Evolutionary conservation across 2,888 invertebrate genomes (phyloP), one percentile per base, ranked within the genome.

Genomic region (Rotaria magnacalcarata): DNA sequence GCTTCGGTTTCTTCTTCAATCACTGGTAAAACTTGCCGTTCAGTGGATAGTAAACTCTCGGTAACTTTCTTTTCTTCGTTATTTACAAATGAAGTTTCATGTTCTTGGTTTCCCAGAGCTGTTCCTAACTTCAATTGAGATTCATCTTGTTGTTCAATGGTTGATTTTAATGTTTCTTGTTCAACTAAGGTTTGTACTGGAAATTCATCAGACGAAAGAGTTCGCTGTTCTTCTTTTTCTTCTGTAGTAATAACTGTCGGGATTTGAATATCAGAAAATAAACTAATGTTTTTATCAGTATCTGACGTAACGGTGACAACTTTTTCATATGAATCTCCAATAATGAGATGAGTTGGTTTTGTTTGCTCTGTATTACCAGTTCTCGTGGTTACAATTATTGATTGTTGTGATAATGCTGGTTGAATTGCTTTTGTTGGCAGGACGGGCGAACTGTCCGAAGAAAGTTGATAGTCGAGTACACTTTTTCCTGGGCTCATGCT

Each of bases 401-500:
- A 7, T 24, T 43, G 24, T 43, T 80, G 11, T 7, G 47, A 4
- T 47, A 8, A 10, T 80, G n/a, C 34, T 3, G 0, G 2, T n/a
- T n/a, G 8, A 80, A n/a, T 24, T 47, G 0, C 11, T 47, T 47
- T 43, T 24, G 21, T 21, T 47, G 24, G 43, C 11, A n/a, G 3
- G 4, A 14, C 34, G 2, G 47, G 80, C 47, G 80, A 80, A 19
- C 47, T 47, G 19, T 80, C 80, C 0, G 80, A 80, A n/a, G 80
- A 80, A 47, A 47, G 7, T 47, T 43, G 11, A n/a, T 80, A 80
- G n/a, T 80, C 80, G 2, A 47, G 80, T n/a, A 80, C 43, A 80
- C 47, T 80, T 80, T 80, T 80, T 24, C 47, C 80, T 47, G 80
- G 80, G 47, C 80, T 80, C 47, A 80, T 47, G 19, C 80, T 80